Evolutionary conservation across 2,888 invertebrate species (phyloP), one percentile per base, ranked within the genome.

Genomic region (Amblyjoppa proteus): DNA sequence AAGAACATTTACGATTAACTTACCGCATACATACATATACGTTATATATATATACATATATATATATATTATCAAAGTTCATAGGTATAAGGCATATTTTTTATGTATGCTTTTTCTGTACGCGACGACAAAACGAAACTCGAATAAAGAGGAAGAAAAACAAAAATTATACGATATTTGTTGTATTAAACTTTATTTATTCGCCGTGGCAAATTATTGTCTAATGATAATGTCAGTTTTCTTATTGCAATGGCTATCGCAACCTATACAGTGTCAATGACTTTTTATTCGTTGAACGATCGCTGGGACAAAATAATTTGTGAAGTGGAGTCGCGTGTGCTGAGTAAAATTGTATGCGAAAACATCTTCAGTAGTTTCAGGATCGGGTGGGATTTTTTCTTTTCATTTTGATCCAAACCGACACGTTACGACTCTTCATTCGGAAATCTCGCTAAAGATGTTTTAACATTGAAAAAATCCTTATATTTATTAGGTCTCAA

Each of bases 31-130:
- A 75, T 80, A 83, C 69, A 75, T 80, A 34, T 76, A 79, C 79
- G 70, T 78, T 69, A 78, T 83, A 70, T 58, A 70, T n/a, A 76
- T 68, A 77, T 69, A 58, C 86, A 86, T 85, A 76, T 85, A 80
- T 25, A 53, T 83, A 88, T 91, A 90, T 88, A 88, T 88, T 81
- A 84, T 89, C 79, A 89, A 89, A 86, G 88, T 90, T 90, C 89
- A 87, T 90, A 90, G 93, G 82, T 91, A 88, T 91, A 93, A 93
- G 93, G 93, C 92, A 93, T 94, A 94, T 94, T 94, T 94, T 93
- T 93, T 93, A 94, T 93, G 93, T 94, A 94, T 93, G 94, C 93
- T 94, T 93, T 94, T 94, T 92, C 93, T 94, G 94, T 94, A 94
- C 91, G 92, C 93, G 91, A 92, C 89, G 88, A 92, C 87, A 90